These are phyloP conservation scores for Coracias cyanogaster DNA, from an alignment of 2,797 vertebrate genomes.

Conservation along the genomic window DNA sequence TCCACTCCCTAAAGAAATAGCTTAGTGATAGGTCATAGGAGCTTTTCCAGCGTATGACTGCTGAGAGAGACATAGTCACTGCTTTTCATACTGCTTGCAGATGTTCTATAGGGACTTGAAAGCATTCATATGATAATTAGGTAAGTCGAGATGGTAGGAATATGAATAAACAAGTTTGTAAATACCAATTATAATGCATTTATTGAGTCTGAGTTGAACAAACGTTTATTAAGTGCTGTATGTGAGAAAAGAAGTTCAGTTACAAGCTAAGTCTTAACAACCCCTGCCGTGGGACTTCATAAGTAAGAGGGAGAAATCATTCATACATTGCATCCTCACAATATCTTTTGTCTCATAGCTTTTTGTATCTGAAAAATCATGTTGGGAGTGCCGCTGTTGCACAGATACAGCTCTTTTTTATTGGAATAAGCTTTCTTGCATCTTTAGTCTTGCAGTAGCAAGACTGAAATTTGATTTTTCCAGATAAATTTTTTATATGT, in stretches of 20 bases:
- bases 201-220: neutral
- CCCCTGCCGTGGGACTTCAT: neutral
- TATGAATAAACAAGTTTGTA: conserved; percentile 38
- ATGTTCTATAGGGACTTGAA: neutral
- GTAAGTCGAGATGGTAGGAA: neutral
- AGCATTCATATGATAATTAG: conserved; percentile 35
- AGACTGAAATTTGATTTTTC: neutral
- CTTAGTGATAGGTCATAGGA: neutral
- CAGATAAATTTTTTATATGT: neutral
- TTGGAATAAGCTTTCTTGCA: neutral
- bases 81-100: neutral
- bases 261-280: neutral
- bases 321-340: neutral
- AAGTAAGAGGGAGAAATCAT: neutral
- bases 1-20: neutral
- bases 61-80: neutral
- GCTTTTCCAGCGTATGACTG: neutral
- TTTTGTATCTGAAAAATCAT: neutral
- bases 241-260: conserved; percentile 20
- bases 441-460: neutral
- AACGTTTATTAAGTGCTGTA: neutral
- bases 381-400: neutral
- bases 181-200: conserved; percentile 36
- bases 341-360: neutral
- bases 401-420: neutral